phyloP scores from a whole-genome alignment of 2,888 invertebrate genomes.

The Ceriagrion tenellum region DNA sequence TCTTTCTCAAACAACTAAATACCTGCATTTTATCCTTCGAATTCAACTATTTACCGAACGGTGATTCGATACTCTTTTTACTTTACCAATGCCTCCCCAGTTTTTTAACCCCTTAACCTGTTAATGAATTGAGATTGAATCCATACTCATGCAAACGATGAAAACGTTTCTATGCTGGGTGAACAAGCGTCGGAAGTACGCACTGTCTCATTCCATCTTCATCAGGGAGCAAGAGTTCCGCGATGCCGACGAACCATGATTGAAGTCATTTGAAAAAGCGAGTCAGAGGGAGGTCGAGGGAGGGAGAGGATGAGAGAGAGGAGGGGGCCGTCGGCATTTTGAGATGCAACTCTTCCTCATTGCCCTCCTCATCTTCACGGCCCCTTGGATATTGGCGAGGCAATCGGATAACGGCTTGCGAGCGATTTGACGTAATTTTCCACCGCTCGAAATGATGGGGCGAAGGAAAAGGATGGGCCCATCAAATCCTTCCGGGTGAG shows the following conservation, averaged over 20 bases:
- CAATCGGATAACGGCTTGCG: neutral
- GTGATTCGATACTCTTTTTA: too few species aligned
- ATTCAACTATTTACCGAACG: too few species aligned
- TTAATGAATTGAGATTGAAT: too few species aligned
- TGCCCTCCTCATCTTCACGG: neutral
- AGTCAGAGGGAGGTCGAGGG: neutral
- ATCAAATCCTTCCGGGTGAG: neutral
- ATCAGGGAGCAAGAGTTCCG: neutral
- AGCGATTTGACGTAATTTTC: neutral
- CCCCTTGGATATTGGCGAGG: slow-evolving; percentile 13
- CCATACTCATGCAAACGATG: too few species aligned
- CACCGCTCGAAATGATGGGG: neutral
- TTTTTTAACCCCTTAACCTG: too few species aligned
- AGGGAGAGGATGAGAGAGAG: neutral
- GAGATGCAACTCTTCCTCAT: neutral
- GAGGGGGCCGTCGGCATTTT: neutral
- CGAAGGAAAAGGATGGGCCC: neutral
- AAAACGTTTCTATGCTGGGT: too few species aligned
- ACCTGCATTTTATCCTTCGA: too few species aligned
- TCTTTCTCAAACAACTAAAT: too few species aligned
- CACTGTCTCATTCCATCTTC: neutral
- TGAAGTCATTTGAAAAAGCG: neutral
- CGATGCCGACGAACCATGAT: neutral
- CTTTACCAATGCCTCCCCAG: too few species aligned
- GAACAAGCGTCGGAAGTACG: neutral